Evolutionary conservation across 1,140 invertebrate species (phyloP), one percentile per base, ranked within the genome.

Genomic region (Portunus trituberculatus): DNA sequence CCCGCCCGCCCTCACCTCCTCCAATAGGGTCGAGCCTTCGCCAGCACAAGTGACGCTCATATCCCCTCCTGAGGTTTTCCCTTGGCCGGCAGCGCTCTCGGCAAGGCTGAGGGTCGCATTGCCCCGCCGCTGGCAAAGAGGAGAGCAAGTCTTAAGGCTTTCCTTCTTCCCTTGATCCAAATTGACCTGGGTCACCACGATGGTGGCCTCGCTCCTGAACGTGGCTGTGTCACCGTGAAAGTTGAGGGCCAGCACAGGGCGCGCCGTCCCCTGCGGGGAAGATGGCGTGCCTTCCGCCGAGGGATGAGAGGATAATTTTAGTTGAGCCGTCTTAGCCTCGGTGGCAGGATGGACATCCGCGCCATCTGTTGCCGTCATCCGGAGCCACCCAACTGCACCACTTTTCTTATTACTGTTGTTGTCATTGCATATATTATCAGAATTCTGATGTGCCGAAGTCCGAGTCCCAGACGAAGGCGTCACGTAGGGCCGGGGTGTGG

Each of bases 1-100:
- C 25, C 89, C 93, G 83, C 88, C 91, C 82, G 31, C 96, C 92
- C 91, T 93, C 93, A 96, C 94, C 83, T 96, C 96, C 93, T 95
- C 89, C 95, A 95, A 83, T 45, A 94, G 84, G 7, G 88, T 93
- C 20, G 59, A 89, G 87, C 84, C 90, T 92, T 39, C 91, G 84
- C 31, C 92, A 48, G 39, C 87, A 87, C 76, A 82, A 48, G 92
- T 48, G 28, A 59, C 83, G n/a, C 28, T 48, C 28, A 32, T 67
- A 93, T 83, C 48, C 28, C 84, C 39, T n/a, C 46, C 92, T 46
- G 48, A 52, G 67, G 84, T 90, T n/a, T 84, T 91, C 87, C 39
- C 82, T 31, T 52, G 59, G 28, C 46, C 48, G 12, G 29, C 45
- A 52, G 45, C 16, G n/a, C n/a, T 28, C 87, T 82, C 84, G 87